These are phyloP conservation scores for Diadromus collaris DNA, from an alignment of 2,888 invertebrate species.

Conservation along the genomic window DNA sequence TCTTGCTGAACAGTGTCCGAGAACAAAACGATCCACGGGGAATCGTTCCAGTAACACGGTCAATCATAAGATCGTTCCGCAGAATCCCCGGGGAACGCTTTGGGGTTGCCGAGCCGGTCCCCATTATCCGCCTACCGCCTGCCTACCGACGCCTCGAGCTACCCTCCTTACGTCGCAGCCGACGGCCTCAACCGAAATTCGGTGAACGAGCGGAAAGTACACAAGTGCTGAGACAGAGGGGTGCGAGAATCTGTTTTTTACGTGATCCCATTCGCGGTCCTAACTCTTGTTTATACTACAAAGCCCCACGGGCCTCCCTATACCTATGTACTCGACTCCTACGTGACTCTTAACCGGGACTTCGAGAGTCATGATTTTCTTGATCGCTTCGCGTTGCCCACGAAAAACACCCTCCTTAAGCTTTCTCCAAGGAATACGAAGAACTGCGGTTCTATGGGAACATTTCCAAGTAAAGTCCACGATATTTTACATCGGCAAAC, in stretches of 20 bases:
- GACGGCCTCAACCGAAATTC: slow-evolving; percentile 68
- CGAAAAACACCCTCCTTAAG: slow-evolving; percentile 32
- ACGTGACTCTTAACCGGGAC: slow-evolving; percentile 59
- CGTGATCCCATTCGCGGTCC: slow-evolving; percentile 77
- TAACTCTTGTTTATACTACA: slow-evolving; percentile 73
- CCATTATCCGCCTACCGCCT: slow-evolving; percentile 55
- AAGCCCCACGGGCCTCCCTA: slow-evolving; percentile 35
- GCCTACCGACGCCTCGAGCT: slow-evolving; percentile 40
- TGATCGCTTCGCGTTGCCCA: slow-evolving; percentile 40
- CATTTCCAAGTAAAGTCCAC: slow-evolving; percentile 35
- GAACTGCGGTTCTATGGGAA: slow-evolving; percentile 38
- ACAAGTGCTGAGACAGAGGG: slow-evolving; percentile 62
- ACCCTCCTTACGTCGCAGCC: slow-evolving; percentile 63
- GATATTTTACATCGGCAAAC: slow-evolving; percentile 38
- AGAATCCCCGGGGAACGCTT: slow-evolving; percentile 77
- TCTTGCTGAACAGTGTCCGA: slow-evolving; percentile 57
- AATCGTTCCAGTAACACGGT: slow-evolving; percentile 76
- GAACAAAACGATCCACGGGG: slow-evolving; percentile 76
- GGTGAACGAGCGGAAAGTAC: slow-evolving; percentile 62
- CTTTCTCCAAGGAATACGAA: slow-evolving; percentile 42
- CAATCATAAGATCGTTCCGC: slow-evolving; percentile 80
- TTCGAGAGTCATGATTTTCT: slow-evolving; percentile 48
- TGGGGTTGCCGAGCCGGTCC: slow-evolving; percentile 63
- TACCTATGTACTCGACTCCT: slow-evolving; percentile 50
- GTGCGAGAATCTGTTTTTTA: slow-evolving; percentile 77